Base-by-base conservation (phyloP, 2,888 invertebrate genomes). In the Andricus curvator region DNA sequence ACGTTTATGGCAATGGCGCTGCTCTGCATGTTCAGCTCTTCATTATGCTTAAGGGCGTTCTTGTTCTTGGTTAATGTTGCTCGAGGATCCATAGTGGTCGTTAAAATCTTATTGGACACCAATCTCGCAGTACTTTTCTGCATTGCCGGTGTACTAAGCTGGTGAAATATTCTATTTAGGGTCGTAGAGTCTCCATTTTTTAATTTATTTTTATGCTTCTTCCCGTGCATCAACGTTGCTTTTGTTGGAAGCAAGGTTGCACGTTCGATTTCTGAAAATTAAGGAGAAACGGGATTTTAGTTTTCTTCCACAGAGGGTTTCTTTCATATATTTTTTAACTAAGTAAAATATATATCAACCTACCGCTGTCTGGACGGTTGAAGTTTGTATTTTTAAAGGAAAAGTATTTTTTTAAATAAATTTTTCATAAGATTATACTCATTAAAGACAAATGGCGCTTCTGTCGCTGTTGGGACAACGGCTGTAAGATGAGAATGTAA, bases 81-180 rank as follows among this genome's bases (percentile, higher is more conserved):
- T 37, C 89, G 89, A 15, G 91, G 90, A 78, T 90, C 86, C 83
- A 84, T 84, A 44, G 91, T 90, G 70, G 91, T 91, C 33, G 89
- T 90, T 80, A 82, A 80, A 70, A 86, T 84, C 83, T 89, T 89
- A 84, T 86, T 89, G 83, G 87, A 85, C 65, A 86, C 85, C 81
- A 89, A 85, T 77, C 86, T 87, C 78, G 86, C 87, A 56, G 91
- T 91, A 80, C 90, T 91, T 83, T 89, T 91, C 82, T 89, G 90
- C 87, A 90, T 88, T 80, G 88, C 87, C 65, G 90, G 90, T 25
- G 91, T 91, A 85, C 91, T 91, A 84, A 88, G 86, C 85, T 89
- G 90, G 80, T 89, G 87, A 83, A 85, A 87, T 79, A 86, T 80
- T 51, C 88, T 88, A 84, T 88, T 89, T 78, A 87, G 86, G 74